Conservation (phyloP, 2,113 vertebrate genomes). For the Osmerus eperlanus region DNA sequence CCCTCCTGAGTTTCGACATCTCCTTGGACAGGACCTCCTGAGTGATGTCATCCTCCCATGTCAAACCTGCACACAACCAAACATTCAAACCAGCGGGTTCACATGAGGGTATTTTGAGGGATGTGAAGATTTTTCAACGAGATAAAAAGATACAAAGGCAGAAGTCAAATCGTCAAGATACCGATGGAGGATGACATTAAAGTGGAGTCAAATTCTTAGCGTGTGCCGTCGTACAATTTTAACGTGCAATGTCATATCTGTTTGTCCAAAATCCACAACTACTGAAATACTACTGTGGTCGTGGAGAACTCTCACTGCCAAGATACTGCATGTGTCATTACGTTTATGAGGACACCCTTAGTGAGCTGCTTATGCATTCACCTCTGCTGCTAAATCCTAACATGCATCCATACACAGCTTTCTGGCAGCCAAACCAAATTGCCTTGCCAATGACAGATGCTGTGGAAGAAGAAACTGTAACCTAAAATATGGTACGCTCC, state of each 20-base stretch:
- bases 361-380: slow-evolving; percentile 23
- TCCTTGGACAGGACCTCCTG: slow-evolving; percentile 82
- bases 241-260: no score
- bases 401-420: slow-evolving; percentile 49
- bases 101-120: no score
- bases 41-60: slow-evolving; percentile 83
- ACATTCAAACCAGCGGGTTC: neutral
- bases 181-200: no score
- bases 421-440: slow-evolving; percentile 45
- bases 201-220: no score
- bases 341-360: neutral
- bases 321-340: neutral
- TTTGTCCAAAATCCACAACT: no score
- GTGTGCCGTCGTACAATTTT: no score
- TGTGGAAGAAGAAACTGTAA: slow-evolving; percentile 53
- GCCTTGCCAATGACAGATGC: slow-evolving; percentile 52
- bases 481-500: slow-evolving; percentile 45
- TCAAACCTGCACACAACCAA: slow-evolving; percentile 72
- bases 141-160: no score
- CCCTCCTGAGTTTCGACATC: slow-evolving; percentile 76
- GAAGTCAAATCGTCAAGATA: no score
- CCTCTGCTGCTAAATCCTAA: slow-evolving; percentile 53
- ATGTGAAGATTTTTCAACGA: no score
- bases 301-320: no score
- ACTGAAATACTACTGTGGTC: no score